A percentile compares a stretch with the other conserved stretches of the same genome.
These are phyloP conservation scores for Drosophila eugracilis DNA, from an alignment of 1,140 invertebrate species.

Conservation along the genomic window DNA sequence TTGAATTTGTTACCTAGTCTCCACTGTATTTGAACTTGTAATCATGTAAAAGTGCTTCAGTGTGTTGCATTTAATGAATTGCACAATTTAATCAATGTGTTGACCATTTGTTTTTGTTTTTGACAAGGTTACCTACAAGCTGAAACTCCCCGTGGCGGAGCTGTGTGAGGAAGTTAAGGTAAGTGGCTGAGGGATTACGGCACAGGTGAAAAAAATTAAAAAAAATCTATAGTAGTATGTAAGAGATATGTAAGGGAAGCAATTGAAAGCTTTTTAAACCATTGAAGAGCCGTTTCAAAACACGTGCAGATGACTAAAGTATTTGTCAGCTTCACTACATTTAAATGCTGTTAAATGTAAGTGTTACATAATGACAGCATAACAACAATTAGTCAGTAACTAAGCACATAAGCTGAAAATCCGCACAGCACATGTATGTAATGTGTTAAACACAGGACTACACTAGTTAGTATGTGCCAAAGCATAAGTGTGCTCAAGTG, in stretches of 20 bases:
- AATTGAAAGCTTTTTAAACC: conserved; percentile 17
- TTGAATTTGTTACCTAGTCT: background rate
- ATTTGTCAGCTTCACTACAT: too few relatives aligned
- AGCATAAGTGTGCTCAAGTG: background rate
- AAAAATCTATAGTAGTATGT: background rate
- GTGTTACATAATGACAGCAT: conserved; percentile 8
- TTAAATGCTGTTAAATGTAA: too few relatives aligned
- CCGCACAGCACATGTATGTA: conserved; percentile 22
- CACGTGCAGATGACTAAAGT: conserved; percentile 20
- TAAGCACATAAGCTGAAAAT: conserved; percentile 12
- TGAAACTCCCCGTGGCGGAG: conserved; percentile 93
- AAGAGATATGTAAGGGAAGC: background rate
- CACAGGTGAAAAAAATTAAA: background rate
- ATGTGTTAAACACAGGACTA: conserved; percentile 11
- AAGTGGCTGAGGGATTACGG: conserved; percentile 77
- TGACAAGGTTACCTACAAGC: conserved; percentile 86
- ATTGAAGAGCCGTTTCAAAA: conserved; percentile 17
- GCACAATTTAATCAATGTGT: conserved; percentile 48
- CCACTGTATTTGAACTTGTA: conserved; percentile 4
- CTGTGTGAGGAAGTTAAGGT: conserved; percentile 94
- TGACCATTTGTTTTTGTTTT: conserved; percentile 41
- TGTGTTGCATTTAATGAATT: conserved; percentile 38
- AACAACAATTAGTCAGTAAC: conserved; percentile 20
- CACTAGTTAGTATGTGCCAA: background rate
- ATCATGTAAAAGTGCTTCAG: background rate